Evolutionary conservation across 2,113 vertebrate genomes (phyloP), one percentile per base, ranked within the genome.

Genomic region (Chloroceryle aenea): DNA sequence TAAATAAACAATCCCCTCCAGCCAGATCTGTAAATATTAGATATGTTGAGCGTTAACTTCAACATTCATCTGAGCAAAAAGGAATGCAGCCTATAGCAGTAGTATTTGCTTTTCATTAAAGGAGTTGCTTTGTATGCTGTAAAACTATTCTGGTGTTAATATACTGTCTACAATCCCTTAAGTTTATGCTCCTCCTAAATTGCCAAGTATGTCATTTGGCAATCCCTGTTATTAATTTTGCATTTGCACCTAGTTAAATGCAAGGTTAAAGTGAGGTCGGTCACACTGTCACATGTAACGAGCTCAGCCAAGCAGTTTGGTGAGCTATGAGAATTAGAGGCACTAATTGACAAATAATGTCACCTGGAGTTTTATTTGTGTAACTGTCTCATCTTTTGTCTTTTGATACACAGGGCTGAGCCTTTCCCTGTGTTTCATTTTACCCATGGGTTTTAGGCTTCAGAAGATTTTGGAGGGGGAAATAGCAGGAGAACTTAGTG

Each of bases 61-160:
- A 72, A 34, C 59, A 64, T 84, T 90, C 55, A 92, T 22, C 26
- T 72, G 43, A 90, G 36, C 26, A 81, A 77, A 87, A 85, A 83
- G 30, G 43, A 90, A 93, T 85, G 55, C 26, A 50, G 34, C 66
- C 13, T 64, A 23, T 58, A 79, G 20, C 45, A 43, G 18, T 12
- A 52, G 6, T 77, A 85, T 85, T 88, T 85, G 64, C 55, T 88
- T 85, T 95, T 63, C 63, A 71, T 90, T 86, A 81, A 80, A 79
- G 38, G 4, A 29, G 14, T 43, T 81, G 21, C 7, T 90, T 88
- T 68, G 25, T 84, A 34, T 29, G 10, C 5, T 52, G 12, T 64
- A 68, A 78, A 94, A 68, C 3, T 78, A n/a, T 78, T 88, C 74
- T 84, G 3, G 3, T 84, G 19, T 63, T 88, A 69, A 52, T 74